phyloP scores from a whole-genome alignment of 2,888 invertebrate species.

The Sabellastarte sp. region DNA sequence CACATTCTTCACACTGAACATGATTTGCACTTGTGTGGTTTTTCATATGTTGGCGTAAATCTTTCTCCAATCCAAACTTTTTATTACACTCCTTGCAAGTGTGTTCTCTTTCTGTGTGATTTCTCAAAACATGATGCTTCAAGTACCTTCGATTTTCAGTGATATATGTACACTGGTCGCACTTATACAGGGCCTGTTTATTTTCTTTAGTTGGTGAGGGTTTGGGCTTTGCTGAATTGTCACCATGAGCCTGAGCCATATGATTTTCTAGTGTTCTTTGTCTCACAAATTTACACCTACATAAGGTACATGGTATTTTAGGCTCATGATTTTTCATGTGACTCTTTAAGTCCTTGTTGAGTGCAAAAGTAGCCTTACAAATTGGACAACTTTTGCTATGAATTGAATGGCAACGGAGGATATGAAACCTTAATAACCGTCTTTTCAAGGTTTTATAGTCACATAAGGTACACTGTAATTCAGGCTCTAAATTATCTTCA shows the following conservation, averaged over 20 bases:
- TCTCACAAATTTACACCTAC: background rate
- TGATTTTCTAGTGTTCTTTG: background rate
- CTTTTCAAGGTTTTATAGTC: background rate
- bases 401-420: background rate
- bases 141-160: constrained; percentile 6
- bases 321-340: background rate
- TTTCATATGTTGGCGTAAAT: constrained; percentile 11
- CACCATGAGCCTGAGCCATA: background rate
- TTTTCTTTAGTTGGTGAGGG: no score
- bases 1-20: constrained; percentile 14
- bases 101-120: constrained; percentile 7
- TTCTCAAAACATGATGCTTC: constrained; percentile 2
- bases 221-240: no score
- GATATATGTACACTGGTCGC: constrained; percentile 6
- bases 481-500: no score
- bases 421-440: background rate
- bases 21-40: constrained; percentile 9
- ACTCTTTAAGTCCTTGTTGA: background rate
- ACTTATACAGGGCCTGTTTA: background rate
- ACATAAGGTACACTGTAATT: constrained; percentile 3
- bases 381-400: background rate
- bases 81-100: constrained; percentile 9
- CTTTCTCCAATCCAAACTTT: constrained; percentile 11
- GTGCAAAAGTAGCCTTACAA: background rate
- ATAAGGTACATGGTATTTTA: background rate